Evolutionary conservation across 2,797 vertebrate genomes (phyloP).

Genomic region (Lates japonicus): DNA sequence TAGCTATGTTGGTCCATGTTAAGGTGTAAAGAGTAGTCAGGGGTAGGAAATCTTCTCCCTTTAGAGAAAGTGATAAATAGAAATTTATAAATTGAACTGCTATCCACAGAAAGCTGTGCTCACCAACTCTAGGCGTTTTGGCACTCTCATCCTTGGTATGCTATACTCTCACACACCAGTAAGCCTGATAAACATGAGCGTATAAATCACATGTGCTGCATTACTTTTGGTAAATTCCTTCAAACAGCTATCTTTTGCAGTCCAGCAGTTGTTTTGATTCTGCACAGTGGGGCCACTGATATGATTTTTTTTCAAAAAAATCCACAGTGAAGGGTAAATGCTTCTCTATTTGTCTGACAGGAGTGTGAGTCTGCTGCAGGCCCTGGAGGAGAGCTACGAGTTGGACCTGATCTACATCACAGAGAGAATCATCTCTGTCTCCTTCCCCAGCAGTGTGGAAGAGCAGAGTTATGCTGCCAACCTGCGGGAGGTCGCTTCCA

Average conservation of each 20-base stretch:
- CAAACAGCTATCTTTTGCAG: neutral
- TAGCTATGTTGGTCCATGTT: too few species aligned
- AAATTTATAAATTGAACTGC: neutral
- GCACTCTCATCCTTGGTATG: neutral
- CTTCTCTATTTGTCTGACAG: conserved; percentile 71
- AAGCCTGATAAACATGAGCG: conserved; percentile 18
- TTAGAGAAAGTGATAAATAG: neutral
- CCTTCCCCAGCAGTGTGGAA: conserved; percentile 90
- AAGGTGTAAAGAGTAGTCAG: neutral
- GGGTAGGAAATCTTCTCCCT: neutral
- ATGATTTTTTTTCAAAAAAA: neutral
- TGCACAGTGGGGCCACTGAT: neutral
- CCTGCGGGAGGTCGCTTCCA: conserved; percentile 95
- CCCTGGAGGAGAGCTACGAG: conserved; percentile 95
- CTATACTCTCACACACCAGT: neutral
- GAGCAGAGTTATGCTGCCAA: conserved; percentile 94
- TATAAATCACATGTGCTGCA: conserved; percentile 46
- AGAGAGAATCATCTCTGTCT: conserved; percentile 96
- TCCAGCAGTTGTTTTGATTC: conserved; percentile 3
- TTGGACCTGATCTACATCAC: conserved; percentile 98
- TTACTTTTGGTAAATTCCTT: conserved; percentile 31
- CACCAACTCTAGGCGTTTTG: neutral
- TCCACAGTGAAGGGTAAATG: neutral
- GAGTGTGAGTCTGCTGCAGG: conserved; percentile 89
- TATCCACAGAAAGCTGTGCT: neutral